Conservation (phyloP, 2,797 vertebrate species). For the Coregonus ussuriensis region DNA sequence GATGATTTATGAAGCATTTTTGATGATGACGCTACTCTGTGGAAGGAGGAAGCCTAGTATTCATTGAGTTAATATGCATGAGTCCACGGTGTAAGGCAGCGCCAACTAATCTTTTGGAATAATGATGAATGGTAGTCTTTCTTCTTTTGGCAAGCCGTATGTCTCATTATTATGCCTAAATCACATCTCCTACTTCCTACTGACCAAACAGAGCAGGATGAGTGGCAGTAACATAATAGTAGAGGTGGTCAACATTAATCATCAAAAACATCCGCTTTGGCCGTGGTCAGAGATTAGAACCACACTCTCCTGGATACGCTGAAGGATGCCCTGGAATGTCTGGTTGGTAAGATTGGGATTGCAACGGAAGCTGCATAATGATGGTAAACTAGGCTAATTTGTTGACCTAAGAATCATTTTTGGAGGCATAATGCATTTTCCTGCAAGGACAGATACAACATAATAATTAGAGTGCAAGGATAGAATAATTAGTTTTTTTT, state of each 20-base stretch:
- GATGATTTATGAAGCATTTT: conserved; percentile 60
- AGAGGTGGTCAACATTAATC: conserved; percentile 42
- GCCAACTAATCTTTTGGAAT: conserved; percentile 53
- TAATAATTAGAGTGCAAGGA: background rate
- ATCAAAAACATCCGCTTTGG: conserved; percentile 20
- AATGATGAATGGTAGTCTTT: conserved; percentile 71
- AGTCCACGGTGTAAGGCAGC: conserved; percentile 23
- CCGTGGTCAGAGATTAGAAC: background rate
- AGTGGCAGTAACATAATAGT: conserved; percentile 30
- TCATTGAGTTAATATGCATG: conserved; percentile 66
- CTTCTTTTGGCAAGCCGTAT: conserved; percentile 45
- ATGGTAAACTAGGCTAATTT: background rate
- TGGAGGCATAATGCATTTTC: background rate
- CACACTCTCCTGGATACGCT: background rate
- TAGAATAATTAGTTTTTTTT: background rate
- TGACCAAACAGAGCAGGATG: conserved; percentile 39
- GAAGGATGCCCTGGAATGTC: background rate
- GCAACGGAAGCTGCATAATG: background rate
- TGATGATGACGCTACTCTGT: conserved; percentile 53
- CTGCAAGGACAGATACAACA: background rate
- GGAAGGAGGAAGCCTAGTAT: conserved; percentile 25
- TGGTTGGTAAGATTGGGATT: background rate
- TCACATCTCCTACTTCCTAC: conserved; percentile 39
- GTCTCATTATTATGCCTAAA: conserved; percentile 70
- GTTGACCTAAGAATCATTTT: background rate